Evolutionary conservation across 2,797 vertebrate species (phyloP), one percentile per base, ranked within the genome.

Genomic region (Pseudomugil gertrudae): DNA sequence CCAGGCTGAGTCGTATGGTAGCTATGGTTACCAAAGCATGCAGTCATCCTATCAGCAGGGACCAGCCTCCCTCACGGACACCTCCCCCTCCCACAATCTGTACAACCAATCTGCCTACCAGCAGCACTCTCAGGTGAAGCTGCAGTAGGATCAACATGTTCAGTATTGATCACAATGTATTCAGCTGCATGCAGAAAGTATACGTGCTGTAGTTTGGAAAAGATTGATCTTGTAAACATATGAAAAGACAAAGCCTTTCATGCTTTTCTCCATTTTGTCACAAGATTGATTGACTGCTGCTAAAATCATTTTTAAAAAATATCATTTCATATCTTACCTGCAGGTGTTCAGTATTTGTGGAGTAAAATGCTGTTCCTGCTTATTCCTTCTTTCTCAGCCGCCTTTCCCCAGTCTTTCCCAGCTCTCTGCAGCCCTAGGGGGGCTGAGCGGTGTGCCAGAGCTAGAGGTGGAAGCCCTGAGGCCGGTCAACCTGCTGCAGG

Each of bases 401-500:
- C 94, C 95, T n/a, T 98, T 96, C 81, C 94, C 96, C 9, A 94
- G 83, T 79, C 74, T 97, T 80, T 96, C 94, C 76, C 95, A 96
- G 85, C 92, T 99, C 51, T 97, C 96, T 1, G 93, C 95, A 0
- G 94, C 95, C 8, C 89, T 99, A 21, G 96, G 96, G 51, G 97
- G 97, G 1, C 87, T 99, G 77, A 95, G 94, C 47, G 95, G 94
- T 21, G 94, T 97, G 0, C 96, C 97, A 0, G 96, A 96, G 86
- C 92, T 96, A 78, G 96, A 97, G 65, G 87, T 96, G 60, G 97
- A 98, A 87, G 92, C 95, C 50, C 88, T 98, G 74, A 93, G 94
- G 72, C 97, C 96, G 0, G 74, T 99, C 26, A 97, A 98, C 92
- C 94, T 99, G 72, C 94, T 95, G 23, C 96, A 97, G 74, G 97